Evolutionary conservation across 2,113 vertebrate genomes (phyloP).

Genomic region (Cebidichthys violaceus): DNA sequence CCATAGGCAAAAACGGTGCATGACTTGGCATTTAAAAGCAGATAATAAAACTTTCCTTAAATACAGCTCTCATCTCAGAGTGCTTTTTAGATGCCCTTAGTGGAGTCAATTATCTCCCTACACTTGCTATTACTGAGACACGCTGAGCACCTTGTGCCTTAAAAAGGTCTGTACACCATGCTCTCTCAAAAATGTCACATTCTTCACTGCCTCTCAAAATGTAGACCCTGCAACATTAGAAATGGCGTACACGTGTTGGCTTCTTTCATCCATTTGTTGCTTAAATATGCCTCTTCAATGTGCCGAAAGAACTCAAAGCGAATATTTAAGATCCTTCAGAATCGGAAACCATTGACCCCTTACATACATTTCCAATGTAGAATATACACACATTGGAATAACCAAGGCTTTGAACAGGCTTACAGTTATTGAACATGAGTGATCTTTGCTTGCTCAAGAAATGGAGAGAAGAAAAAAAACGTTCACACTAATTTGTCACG

Average conservation of each 20-base stretch:
- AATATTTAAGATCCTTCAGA: conserved; percentile 11
- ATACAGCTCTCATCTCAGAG: conserved; percentile 82
- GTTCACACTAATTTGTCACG: conserved; percentile 30
- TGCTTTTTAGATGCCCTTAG: conserved; percentile 80
- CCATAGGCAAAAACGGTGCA: conserved; percentile 66
- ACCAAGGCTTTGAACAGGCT: neutral
- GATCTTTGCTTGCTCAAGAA: conserved; percentile 13
- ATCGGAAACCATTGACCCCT: neutral
- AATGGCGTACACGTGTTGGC: conserved; percentile 22
- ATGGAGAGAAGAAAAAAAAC: neutral
- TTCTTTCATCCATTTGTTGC: conserved; percentile 57
- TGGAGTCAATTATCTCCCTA: conserved; percentile 81
- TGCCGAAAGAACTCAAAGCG: neutral
- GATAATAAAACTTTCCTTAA: conserved; percentile 82
- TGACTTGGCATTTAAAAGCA: conserved; percentile 81
- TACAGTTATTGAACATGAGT: neutral
- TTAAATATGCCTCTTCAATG: conserved; percentile 38
- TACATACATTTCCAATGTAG: neutral
- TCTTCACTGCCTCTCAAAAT: conserved; percentile 68
- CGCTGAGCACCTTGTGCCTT: conserved; percentile 70
- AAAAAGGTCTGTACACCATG: conserved; percentile 64
- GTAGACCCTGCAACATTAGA: conserved; percentile 50
- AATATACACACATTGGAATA: conserved; percentile 1
- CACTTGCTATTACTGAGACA: conserved; percentile 76
- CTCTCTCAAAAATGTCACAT: conserved; percentile 76